Evolutionary conservation across 1,140 invertebrate species (phyloP), one percentile per base, ranked within the genome.

Genomic region (Vollenhovia emeryi): DNA sequence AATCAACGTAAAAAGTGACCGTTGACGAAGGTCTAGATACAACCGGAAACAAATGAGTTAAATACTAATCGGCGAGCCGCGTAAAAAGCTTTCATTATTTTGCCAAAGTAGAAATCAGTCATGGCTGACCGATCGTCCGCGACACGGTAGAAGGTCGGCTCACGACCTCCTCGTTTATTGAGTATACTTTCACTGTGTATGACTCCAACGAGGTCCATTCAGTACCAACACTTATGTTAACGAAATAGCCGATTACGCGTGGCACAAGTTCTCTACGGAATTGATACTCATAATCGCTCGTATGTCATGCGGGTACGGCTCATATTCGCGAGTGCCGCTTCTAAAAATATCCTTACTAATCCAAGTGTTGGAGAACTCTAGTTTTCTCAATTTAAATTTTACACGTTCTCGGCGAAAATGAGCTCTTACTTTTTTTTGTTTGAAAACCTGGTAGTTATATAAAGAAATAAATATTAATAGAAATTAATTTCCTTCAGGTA

Each of bases 81-180:
- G 1, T n/a, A 84, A 73, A 75, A 64, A 76, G 40, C 40, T 76
- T 73, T 18, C 45, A 30, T 78, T 55, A 66, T 74, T 66, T 86
- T 15, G 33, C 9, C 15, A 45, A 69, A 57, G 43, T 76, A 85
- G 71, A 90, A 88, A 79, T 86, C 68, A 86, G 80, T 86, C 69
- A 86, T 36, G 84, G 71, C 48, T 15, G 50, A 80, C 7, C 24
- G 59, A 74, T 71, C 24, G 83, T 66, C 83, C 86, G 89, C 84
- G 88, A 91, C 89, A 84, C 90, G 78, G 74, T 74, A 71, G 92
- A 93, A 93, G 92, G 92, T 93, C 90, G 87, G 73, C 87, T 87
- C 50, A 85, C 82, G 91, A 91, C 90, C 93, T 93, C 88, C 87
- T 86, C 64, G 52, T 60, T 91, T 85, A 93, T 93, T 91, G 83